phyloP scores from a whole-genome alignment of 2,113 vertebrate species.

The Morone saxatilis region DNA sequence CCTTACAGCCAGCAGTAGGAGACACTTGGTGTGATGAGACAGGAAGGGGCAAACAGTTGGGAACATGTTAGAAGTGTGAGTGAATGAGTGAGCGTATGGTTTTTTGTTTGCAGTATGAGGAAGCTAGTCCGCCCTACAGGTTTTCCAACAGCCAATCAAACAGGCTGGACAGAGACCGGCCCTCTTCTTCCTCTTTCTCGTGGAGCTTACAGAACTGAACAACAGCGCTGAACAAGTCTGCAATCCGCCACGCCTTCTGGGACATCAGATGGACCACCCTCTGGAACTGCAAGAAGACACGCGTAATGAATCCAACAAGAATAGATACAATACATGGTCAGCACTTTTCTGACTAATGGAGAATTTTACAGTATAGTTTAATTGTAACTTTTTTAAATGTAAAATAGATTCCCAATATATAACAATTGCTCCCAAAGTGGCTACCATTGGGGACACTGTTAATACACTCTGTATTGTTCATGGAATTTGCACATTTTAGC shows the following conservation, averaged over 20 bases:
- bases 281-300: slow-evolving; percentile 87
- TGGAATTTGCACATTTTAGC: too few species aligned
- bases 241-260: slow-evolving; percentile 93
- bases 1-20: slow-evolving; percentile 45
- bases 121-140: slow-evolving; percentile 77
- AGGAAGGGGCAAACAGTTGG: slow-evolving; percentile 7
- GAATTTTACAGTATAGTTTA: too few species aligned
- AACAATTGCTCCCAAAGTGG: not conserved
- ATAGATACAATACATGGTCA: not conserved
- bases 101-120: slow-evolving; percentile 20
- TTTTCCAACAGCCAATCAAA: slow-evolving; percentile 96
- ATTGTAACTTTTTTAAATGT: not conserved
- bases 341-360: not conserved
- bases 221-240: slow-evolving; percentile 92
- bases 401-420: not conserved
- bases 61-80: slow-evolving; percentile 22
- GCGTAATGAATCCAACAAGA: not conserved
- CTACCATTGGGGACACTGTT: too few species aligned
- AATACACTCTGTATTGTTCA: too few species aligned
- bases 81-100: slow-evolving; percentile 28
- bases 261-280: slow-evolving; percentile 92
- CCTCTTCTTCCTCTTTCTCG: slow-evolving; percentile 80
- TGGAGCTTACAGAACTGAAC: slow-evolving; percentile 91
- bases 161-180: slow-evolving; percentile 84
- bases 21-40: slow-evolving; percentile 42